Percentiles rank a stretch among this genome's conserved stretches.
These are phyloP conservation scores for Megaceryle torquata DNA, from an alignment of 2,113 vertebrate species.

Conservation along the genomic window DNA sequence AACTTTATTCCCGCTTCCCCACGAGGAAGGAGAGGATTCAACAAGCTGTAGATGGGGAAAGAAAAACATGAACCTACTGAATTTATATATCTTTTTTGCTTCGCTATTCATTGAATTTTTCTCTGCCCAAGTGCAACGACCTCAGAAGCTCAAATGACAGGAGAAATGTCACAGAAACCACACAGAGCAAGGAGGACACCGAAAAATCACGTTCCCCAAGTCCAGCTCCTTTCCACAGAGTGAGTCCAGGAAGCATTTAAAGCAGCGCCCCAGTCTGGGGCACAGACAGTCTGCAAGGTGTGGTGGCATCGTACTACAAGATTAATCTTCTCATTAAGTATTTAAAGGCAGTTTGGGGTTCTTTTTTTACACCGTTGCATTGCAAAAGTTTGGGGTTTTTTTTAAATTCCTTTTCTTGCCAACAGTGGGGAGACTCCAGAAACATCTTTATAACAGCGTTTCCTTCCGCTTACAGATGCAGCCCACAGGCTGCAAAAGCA, in stretches of 20 bases:
- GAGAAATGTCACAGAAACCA: background rate
- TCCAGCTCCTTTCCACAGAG: background rate
- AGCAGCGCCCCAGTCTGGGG: background rate
- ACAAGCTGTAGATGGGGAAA: background rate
- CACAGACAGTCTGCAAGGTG: background rate
- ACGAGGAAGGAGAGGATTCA: background rate
- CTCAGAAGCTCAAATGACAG: background rate
- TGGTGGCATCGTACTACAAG: background rate
- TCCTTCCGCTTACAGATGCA: background rate
- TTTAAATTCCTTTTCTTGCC: background rate
- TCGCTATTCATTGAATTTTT: accelerated
- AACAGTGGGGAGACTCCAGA: background rate
- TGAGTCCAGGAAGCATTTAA: background rate
- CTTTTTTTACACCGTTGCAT: accelerated
- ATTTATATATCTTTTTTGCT: background rate
- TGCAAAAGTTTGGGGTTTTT: background rate
- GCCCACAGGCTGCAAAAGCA: background rate
- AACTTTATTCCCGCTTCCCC: background rate
- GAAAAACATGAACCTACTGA: background rate
- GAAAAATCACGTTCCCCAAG: background rate
- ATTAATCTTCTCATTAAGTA: background rate
- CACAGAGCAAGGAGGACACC: background rate
- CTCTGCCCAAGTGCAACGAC: background rate
- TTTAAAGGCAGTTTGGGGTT: background rate
- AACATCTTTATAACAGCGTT: background rate